Base-by-base conservation (phyloP, 2,888 invertebrate species). In the Hipparchia semele region DNA sequence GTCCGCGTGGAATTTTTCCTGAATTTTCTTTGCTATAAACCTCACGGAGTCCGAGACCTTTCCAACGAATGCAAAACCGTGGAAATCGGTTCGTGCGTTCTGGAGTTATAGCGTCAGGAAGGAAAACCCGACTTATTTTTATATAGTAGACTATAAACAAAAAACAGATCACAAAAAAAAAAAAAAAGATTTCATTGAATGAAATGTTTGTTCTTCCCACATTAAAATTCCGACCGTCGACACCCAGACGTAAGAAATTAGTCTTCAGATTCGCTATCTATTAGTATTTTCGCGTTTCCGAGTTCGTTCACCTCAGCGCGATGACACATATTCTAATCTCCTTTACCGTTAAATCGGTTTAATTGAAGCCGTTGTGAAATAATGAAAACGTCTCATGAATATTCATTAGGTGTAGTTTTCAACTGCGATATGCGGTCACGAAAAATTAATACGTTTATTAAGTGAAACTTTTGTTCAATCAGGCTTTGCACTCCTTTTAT, bases 281-380 rank as follows among this genome's bases (percentile, higher is more conserved):
- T 66, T 66, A 65, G 39, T 72, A 74, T 70, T 75, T 74, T 73
- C 23, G 56, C 70, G 64, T 46, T 72, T 73, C 72, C 69, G 71
- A 69, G 77, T 77, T 74, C 76, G 66, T 75, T 78, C 69, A 76
- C 73, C 76, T 70, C 78, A 7, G 75, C 71, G 62, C 78, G n/a
- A 60, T 73, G 72, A 74, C 76, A 76, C 71, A 77, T 73, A 73
- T 75, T 72, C 64, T 72, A 76, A 73, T 76, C 69, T 60, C 39
- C 71, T 75, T 77, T 75, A 73, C 75, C 74, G 73, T 74, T 72
- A 74, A 76, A 77, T 76, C 72, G 72, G 64, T 75, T 74, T 74
- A 77, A 79, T 77, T 78, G 71, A 73, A 74, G 70, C 51, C 70
- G 62, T 61, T 73, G 72, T 75, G 61, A 61, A 75, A 51, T 74